Evolutionary conservation across 2,113 vertebrate genomes (phyloP), one percentile per base, ranked within the genome.

Genomic region (Tachysurus vachellii): DNA sequence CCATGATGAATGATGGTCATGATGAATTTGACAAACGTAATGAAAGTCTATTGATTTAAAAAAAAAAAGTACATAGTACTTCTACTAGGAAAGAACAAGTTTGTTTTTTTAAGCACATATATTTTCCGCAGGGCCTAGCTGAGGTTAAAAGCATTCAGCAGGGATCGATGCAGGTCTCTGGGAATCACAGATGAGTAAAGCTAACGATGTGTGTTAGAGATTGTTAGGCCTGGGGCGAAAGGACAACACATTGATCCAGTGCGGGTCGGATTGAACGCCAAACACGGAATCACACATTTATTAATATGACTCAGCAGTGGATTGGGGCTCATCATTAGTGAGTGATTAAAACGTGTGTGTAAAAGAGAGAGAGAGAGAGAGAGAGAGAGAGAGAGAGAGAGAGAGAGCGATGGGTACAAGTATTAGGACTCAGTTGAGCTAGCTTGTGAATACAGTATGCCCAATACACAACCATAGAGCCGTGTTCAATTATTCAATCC

Each of bases 151-250:
- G 80, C 84, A 53, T 83, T 84, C 64, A 81, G 86, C 64, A 57
- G 80, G 83, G 79, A 86, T 89, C 59, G 42, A 80, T 85, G 84
- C 68, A 59, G 83, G 36, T 57, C 64, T 86, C 62, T 75, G 80
- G 66, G 57, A 64, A 17, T 73, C 66, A 75, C 21, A 83, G 64
- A 79, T 73, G 68, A 79, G 56, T 73, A 54, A 82, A 87, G 86
- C 79, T 81, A 88, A 87, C 64, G 80, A 71, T 88, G 77, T 86
- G 81, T 88, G 81, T 79, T 71, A 73, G 36, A 75, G 73, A 77
- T 70, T 47, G 86, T 77, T 64, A 84, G 56, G 85, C 59, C 77
- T 68, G 57, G 23, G 84, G 80, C 14, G 44, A 80, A 80, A 42
- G 54, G 47, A 79, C 82, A 77, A 17, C 62, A 44, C 36, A 84